Evolutionary conservation across 2,888 invertebrate species (phyloP).

Genomic region (Hirtodrosophila confusa): DNA sequence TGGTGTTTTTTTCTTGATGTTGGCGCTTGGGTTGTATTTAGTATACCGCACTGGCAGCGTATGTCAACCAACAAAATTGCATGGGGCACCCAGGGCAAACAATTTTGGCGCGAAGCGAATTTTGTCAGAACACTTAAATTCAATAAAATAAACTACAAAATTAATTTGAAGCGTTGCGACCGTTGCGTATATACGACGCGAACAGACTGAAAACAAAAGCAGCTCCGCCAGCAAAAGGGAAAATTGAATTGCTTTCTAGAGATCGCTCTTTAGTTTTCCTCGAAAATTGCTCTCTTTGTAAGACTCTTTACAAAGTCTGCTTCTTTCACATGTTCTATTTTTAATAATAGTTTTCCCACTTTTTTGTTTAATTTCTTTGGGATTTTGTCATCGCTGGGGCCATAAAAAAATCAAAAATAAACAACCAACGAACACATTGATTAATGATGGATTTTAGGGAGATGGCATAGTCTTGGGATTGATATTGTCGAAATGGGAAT

Average conservation of each 20-base stretch:
- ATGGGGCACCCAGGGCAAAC: slow-evolving; percentile 49
- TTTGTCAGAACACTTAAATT: slow-evolving; percentile 27
- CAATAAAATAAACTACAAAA: slow-evolving; percentile 35
- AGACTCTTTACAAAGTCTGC: slow-evolving; percentile 12
- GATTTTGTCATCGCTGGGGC: slow-evolving; percentile 52
- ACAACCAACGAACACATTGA: slow-evolving; percentile 58
- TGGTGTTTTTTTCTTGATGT: not conserved
- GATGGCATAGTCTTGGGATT: slow-evolving; percentile 32
- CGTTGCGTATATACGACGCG: slow-evolving; percentile 52
- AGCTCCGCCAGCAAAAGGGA: slow-evolving; percentile 25
- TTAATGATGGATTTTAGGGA: slow-evolving; percentile 57
- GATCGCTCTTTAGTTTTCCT: slow-evolving; percentile 35
- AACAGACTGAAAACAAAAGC: slow-evolving; percentile 44
- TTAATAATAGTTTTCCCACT: slow-evolving; percentile 46
- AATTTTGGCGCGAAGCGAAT: slow-evolving; percentile 66
- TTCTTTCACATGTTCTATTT: slow-evolving; percentile 51
- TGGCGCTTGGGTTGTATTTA: slow-evolving; percentile 1
- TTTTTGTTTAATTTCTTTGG: slow-evolving; percentile 39
- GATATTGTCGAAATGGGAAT: slow-evolving; percentile 21
- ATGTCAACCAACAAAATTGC: slow-evolving; percentile 82
- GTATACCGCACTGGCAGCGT: slow-evolving; percentile 62
- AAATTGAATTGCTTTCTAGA: slow-evolving; percentile 18
- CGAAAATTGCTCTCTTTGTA: slow-evolving; percentile 27
- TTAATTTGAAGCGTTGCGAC: slow-evolving; percentile 45
- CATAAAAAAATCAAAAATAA: slow-evolving; percentile 56